Conservation (phyloP, 1,140 invertebrate species). For the Triops cancriformis region DNA sequence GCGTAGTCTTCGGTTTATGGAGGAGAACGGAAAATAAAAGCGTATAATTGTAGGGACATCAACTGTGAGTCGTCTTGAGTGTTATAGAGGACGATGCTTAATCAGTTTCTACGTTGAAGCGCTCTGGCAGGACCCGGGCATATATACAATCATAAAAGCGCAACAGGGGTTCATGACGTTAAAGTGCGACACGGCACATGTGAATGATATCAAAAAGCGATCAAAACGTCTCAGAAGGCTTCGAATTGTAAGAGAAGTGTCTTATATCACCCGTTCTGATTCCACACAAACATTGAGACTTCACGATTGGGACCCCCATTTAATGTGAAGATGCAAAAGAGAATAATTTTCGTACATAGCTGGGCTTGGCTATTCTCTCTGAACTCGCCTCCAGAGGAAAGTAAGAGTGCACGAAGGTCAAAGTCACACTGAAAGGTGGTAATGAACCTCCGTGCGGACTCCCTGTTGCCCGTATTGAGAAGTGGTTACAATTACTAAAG, state of each 20-base stretch:
- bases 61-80: not conserved
- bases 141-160: not conserved
- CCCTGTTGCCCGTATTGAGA: constrained; percentile 1
- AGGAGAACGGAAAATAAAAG: not conserved
- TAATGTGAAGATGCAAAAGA: not conserved
- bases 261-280: not conserved
- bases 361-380: not conserved
- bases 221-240: not conserved
- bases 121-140: not conserved
- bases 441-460: not conserved
- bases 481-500: not conserved
- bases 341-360: not conserved
- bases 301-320: no score
- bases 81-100: not conserved
- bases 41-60: not conserved
- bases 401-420: not conserved
- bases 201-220: not conserved
- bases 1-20: not conserved
- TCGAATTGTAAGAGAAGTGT: not conserved
- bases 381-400: not conserved
- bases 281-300: no score
- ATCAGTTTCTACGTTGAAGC: not conserved
- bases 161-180: not conserved
- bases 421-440: not conserved
- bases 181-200: not conserved